Conservation (phyloP, 2,113 vertebrate genomes). For the Spermophilus dauricus region DNA sequence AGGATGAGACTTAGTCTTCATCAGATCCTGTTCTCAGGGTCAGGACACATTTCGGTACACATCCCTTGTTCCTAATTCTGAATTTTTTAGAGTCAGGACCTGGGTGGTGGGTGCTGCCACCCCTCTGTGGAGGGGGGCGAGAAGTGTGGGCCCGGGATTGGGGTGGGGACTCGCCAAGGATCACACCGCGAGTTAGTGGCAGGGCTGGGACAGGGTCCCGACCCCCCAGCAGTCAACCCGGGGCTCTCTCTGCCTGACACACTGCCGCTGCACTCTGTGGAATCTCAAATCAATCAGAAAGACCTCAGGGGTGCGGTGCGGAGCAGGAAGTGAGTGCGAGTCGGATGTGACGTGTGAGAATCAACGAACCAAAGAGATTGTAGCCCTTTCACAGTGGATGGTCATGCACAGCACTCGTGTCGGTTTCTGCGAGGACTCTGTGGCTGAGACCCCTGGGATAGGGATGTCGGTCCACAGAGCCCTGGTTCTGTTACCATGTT, state of each 20-base stretch:
- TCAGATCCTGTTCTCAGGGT: background rate
- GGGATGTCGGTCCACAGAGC: background rate
- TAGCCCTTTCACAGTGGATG: slow-evolving; percentile 75
- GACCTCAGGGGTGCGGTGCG: slow-evolving; percentile 5
- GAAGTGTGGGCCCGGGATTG: slow-evolving; percentile 50
- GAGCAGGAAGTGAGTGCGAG: slow-evolving; percentile 57
- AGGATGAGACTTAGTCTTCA: slow-evolving; percentile 33
- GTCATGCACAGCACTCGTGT: slow-evolving; percentile 30
- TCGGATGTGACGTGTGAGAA: slow-evolving; percentile 60
- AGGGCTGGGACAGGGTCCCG: background rate
- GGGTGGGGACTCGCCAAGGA: slow-evolving; percentile 59
- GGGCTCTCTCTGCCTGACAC: slow-evolving; percentile 76
- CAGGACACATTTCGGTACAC: background rate
- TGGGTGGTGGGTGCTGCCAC: background rate
- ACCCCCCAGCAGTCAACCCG: slow-evolving; percentile 49
- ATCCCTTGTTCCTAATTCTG: slow-evolving; percentile 52
- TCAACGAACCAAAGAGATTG: slow-evolving; percentile 58
- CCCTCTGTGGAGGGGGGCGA: slow-evolving; percentile 10
- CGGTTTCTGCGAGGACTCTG: slow-evolving; percentile 57
- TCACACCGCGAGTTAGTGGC: slow-evolving; percentile 73
- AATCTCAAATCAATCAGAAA: background rate
- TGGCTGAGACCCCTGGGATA: background rate
- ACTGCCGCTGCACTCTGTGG: slow-evolving; percentile 68
- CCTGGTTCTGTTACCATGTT: slow-evolving; percentile 76
- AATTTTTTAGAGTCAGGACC: slow-evolving; percentile 26